Evolutionary conservation across 2,797 vertebrate species (phyloP).

Genomic region (Gallinago solitaria): DNA sequence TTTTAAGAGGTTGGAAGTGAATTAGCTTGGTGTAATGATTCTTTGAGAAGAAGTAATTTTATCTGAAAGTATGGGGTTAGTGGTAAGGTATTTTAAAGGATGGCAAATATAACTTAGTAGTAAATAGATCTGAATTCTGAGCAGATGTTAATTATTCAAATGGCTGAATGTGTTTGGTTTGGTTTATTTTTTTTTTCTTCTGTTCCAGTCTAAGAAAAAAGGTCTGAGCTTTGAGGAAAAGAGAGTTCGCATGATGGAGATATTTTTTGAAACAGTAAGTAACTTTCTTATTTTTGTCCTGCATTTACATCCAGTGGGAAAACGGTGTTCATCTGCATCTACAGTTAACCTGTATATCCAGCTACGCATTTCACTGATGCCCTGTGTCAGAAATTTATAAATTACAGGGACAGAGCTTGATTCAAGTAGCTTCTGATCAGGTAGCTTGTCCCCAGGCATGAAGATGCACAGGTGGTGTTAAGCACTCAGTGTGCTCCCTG

Average conservation of each 20-base stretch:
- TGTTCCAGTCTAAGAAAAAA: constrained; percentile 92
- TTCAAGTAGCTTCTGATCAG: not conserved
- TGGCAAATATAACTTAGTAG: not conserved
- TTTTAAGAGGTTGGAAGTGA: not conserved
- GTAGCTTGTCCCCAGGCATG: not conserved
- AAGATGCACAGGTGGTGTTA: not conserved
- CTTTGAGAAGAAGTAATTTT: not conserved
- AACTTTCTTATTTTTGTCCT: constrained; percentile 32
- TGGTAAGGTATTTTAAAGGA: not conserved
- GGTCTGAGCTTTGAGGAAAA: constrained; percentile 96
- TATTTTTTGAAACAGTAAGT: constrained; percentile 97
- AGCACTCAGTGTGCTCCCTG: not conserved
- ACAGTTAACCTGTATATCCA: not conserved
- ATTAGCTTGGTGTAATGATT: not conserved
- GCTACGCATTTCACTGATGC: not conserved
- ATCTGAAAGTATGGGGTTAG: not conserved
- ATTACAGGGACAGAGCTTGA: not conserved
- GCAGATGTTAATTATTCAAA: not conserved
- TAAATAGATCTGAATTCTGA: not conserved
- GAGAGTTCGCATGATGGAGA: constrained; percentile 96
- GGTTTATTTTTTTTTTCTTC: not conserved
- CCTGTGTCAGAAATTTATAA: not conserved
- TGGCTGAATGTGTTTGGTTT: not conserved
- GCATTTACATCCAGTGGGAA: not conserved
- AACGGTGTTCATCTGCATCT: too few species aligned